These are phyloP conservation scores for Synanthedon tipuliformis DNA, from an alignment of 2,888 invertebrate genomes.

Conservation along the genomic window DNA sequence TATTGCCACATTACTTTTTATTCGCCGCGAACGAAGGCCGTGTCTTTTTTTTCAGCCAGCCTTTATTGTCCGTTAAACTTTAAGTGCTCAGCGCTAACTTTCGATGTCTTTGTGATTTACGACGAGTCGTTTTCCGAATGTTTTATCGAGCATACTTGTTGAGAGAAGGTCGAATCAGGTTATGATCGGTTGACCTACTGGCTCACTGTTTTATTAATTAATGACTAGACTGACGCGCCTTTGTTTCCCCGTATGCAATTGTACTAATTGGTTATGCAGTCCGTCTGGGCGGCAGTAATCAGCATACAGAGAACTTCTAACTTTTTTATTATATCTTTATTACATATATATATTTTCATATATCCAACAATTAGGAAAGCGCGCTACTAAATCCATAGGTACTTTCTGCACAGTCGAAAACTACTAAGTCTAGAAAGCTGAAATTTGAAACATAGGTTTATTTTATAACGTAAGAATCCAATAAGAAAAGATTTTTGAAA, in stretches of 20 bases:
- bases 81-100: slow-evolving; percentile 67
- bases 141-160: slow-evolving; percentile 69
- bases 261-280: too few species aligned
- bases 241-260: neutral
- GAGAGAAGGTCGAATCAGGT: slow-evolving; percentile 58
- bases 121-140: slow-evolving; percentile 59
- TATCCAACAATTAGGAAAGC: too few species aligned
- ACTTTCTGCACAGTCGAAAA: too few species aligned
- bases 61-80: slow-evolving; percentile 70
- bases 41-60: slow-evolving; percentile 49
- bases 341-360: too few species aligned
- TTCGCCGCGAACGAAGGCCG: slow-evolving; percentile 39
- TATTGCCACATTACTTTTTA: slow-evolving; percentile 64
- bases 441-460: too few species aligned
- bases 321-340: too few species aligned
- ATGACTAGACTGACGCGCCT: neutral
- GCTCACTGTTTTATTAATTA: slow-evolving; percentile 34
- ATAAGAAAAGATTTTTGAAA: too few species aligned
- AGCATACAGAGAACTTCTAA: too few species aligned
- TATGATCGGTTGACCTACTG: slow-evolving; percentile 30
- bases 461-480: too few species aligned
- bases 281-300: too few species aligned
- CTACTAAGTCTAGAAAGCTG: too few species aligned
- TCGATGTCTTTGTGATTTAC: slow-evolving; percentile 65
- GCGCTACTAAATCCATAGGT: too few species aligned